phyloP scores from a whole-genome alignment of 1,140 invertebrate species.

The Aphelenchoides fujianensis region DNA sequence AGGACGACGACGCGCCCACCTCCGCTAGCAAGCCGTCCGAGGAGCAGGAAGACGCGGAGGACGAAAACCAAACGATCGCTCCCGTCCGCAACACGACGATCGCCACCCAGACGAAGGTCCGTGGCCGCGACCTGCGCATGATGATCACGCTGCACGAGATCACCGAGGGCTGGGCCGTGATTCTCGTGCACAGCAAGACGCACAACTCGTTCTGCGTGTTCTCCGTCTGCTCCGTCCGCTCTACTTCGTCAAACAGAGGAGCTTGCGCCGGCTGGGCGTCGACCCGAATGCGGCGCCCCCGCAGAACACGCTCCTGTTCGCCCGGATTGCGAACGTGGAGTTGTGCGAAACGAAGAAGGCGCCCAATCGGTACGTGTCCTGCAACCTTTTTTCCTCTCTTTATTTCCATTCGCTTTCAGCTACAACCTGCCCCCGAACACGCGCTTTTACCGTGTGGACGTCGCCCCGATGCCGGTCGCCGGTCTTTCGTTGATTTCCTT shows the following conservation, averaged over 20 bases:
- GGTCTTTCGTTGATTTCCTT: too few relatives aligned
- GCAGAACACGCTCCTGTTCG: constrained; percentile 36
- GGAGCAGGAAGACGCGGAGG: constrained; percentile 20
- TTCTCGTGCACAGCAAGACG: constrained; percentile 30
- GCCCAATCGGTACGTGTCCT: constrained; percentile 44
- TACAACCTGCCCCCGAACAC: constrained; percentile 48
- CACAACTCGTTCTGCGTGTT: constrained; percentile 29
- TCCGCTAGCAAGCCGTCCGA: neutral
- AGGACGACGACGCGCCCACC: neutral
- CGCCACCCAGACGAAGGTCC: constrained; percentile 31
- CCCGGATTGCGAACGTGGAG: constrained; percentile 36
- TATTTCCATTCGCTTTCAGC: too few relatives aligned
- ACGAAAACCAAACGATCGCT: constrained; percentile 15
- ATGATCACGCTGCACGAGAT: constrained; percentile 42
- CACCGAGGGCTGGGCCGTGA: constrained; percentile 36
- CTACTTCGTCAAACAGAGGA: constrained; percentile 44
- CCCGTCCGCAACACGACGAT: constrained; percentile 7
- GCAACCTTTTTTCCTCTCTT: too few relatives aligned
- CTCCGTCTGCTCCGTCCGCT: constrained; percentile 11
- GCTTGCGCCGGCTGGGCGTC: constrained; percentile 36
- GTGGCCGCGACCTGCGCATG: constrained; percentile 22
- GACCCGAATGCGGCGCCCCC: constrained; percentile 4
- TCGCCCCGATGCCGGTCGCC: constrained; percentile 30
- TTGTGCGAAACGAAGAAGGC: constrained; percentile 42
- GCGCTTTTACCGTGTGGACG: constrained; percentile 47